phyloP scores from a whole-genome alignment of 2,113 vertebrate species.

The Bombycilla garrulus region DNA sequence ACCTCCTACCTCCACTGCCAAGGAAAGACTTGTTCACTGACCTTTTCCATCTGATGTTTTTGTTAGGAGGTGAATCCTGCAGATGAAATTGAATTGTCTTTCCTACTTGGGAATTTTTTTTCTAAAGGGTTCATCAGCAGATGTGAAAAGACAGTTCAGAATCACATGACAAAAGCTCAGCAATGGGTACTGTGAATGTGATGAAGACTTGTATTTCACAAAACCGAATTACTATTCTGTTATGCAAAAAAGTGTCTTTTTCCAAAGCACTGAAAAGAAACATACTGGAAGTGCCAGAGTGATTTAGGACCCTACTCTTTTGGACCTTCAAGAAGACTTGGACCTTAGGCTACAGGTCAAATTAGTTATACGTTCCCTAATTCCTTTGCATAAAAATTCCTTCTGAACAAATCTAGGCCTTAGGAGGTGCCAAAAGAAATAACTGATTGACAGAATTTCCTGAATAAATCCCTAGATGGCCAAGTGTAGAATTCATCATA shows the following conservation, averaged over 20 bases:
- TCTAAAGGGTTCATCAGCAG: neutral
- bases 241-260: neutral
- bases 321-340: neutral
- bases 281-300: neutral
- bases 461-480: neutral
- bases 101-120: neutral
- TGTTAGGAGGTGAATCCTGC: neutral
- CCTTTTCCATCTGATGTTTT: neutral
- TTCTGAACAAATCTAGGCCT: neutral
- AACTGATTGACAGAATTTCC: neutral
- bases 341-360: neutral
- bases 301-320: neutral
- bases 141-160: neutral
- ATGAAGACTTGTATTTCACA: neutral
- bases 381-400: neutral
- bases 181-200: neutral
- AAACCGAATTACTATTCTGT: neutral
- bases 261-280: neutral
- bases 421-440: neutral
- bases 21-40: neutral
- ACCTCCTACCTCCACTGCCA: neutral
- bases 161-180: neutral
- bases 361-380: neutral
- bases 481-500: neutral
- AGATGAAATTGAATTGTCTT: neutral